Percentiles rank a stretch among this genome's conserved stretches.
Conservation (phyloP, 2,888 invertebrate species). For the Drosophila hamatofila region DNA sequence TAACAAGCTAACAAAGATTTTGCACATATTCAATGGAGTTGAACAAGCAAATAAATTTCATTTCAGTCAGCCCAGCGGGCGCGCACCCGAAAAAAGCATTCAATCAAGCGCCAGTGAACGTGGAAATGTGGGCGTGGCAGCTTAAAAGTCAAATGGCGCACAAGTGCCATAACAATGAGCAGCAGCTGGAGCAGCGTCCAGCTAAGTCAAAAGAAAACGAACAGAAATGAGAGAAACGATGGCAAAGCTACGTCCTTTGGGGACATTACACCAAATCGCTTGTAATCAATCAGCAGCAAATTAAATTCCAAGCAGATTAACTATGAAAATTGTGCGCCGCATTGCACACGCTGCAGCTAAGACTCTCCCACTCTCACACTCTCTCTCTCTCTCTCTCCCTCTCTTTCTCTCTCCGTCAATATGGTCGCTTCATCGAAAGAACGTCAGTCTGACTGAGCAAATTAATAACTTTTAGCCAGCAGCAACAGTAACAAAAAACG, state of each 20-base stretch:
- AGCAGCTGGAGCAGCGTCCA: slow-evolving; percentile 16
- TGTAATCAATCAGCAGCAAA: slow-evolving; percentile 81
- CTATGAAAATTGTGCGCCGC: slow-evolving; percentile 69
- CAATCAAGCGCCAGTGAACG: slow-evolving; percentile 51
- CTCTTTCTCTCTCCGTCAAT: neutral
- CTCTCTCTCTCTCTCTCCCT: neutral
- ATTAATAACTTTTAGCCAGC: slow-evolving; percentile 65
- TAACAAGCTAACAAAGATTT: slow-evolving; percentile 34
- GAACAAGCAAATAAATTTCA: slow-evolving; percentile 68
- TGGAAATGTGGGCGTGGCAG: slow-evolving; percentile 21
- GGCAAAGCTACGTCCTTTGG: slow-evolving; percentile 28
- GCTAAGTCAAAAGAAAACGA: slow-evolving; percentile 1
- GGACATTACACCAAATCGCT: slow-evolving; percentile 76
- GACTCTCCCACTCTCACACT: neutral
- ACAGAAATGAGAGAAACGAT: neutral
- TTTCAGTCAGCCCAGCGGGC: slow-evolving; percentile 16
- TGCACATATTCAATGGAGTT: slow-evolving; percentile 65
- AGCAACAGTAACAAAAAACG: neutral
- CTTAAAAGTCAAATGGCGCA: slow-evolving; percentile 69
- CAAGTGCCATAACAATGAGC: slow-evolving; percentile 55
- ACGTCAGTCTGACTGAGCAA: slow-evolving; percentile 47
- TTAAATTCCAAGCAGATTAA: slow-evolving; percentile 82
- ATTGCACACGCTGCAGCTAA: slow-evolving; percentile 43
- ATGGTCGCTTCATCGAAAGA: slow-evolving; percentile 29
- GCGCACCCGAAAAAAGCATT: slow-evolving; percentile 52